Evolutionary conservation across 2,888 invertebrate genomes (phyloP), one percentile per base, ranked within the genome.

Genomic region (Amaurobius ferox): DNA sequence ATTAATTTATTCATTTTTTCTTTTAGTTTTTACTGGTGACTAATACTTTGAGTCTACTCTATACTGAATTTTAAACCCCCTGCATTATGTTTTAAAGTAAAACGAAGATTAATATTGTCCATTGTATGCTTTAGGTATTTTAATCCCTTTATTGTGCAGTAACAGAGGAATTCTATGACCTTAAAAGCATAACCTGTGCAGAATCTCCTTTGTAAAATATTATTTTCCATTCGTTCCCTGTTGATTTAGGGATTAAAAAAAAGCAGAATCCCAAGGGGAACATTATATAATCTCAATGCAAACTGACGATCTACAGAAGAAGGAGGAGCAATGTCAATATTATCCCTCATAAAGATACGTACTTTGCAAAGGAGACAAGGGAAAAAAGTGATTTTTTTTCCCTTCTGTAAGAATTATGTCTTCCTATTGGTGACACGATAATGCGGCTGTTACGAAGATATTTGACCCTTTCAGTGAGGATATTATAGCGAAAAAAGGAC

Each of bases 401-500:
- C 30, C 28, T 39, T 28, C 68, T 16, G 23, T 7, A 16, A 39
- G 11, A 68, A 40, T 28, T 40, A 68, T 68, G 28, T 68, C 28
- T 40, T 40, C 28, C 11, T 28, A 23, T 62, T 35, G 55, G 61
- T 78, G 78, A 78, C 78, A 78, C 28, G 78, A 70, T 78, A 78
- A 78, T 78, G 40, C 40, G 26, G 70, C 70, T 35, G 39, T 55
- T 77, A 26, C 30, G 61, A 23, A 32, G 78, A 70, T 78, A 78
- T 67, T 61, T 70, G 78, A 78, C 19, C 62, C 78, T 55, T 70
- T 70, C 32, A 32, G n/a, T 7, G 66, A 23, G 3, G 1, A 55
- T 55, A 55, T 55, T 55, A 55, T 23, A 6, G 55, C 6, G 23
- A 55, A 23, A 23, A 55, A 11, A 23, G 44, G 44, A 55, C 16